Evolutionary conservation across 2,113 vertebrate species (phyloP).

Genomic region (Fulica atra): DNA sequence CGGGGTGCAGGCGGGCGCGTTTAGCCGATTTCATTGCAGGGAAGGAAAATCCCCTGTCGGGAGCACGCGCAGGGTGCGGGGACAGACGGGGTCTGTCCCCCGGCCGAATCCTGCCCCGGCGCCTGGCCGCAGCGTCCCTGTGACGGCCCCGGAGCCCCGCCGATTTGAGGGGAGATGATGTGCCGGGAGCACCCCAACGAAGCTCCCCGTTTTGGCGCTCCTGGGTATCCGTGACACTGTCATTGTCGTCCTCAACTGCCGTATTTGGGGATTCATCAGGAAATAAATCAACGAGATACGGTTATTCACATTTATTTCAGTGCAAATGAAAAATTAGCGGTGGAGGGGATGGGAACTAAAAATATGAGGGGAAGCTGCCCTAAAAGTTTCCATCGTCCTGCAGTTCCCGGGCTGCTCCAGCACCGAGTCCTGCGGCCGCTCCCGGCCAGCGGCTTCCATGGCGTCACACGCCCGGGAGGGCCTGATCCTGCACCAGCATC

Average conservation of each 20-base stretch:
- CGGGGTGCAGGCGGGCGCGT: neutral
- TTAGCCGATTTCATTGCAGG: neutral
- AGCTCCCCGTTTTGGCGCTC: neutral
- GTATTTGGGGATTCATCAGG: neutral
- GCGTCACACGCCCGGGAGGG: neutral
- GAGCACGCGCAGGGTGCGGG: neutral
- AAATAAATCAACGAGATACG: neutral
- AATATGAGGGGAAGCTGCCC: neutral
- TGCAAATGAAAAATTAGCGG: neutral
- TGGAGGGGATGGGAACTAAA: neutral
- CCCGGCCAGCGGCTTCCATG: neutral
- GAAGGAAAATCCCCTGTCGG: neutral
- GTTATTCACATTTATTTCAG: neutral
- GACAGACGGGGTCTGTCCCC: neutral
- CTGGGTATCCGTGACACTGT: neutral
- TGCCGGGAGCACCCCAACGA: neutral
- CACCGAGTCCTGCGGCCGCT: neutral
- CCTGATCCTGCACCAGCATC: neutral
- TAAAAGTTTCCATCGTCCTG: neutral
- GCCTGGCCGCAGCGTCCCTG: neutral
- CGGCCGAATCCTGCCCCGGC: neutral
- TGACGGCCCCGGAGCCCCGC: neutral
- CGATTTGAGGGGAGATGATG: neutral
- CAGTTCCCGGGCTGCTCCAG: neutral
- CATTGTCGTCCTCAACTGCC: neutral